phyloP scores from a whole-genome alignment of 2,113 vertebrate genomes.

The Nesospiza acunhae region DNA sequence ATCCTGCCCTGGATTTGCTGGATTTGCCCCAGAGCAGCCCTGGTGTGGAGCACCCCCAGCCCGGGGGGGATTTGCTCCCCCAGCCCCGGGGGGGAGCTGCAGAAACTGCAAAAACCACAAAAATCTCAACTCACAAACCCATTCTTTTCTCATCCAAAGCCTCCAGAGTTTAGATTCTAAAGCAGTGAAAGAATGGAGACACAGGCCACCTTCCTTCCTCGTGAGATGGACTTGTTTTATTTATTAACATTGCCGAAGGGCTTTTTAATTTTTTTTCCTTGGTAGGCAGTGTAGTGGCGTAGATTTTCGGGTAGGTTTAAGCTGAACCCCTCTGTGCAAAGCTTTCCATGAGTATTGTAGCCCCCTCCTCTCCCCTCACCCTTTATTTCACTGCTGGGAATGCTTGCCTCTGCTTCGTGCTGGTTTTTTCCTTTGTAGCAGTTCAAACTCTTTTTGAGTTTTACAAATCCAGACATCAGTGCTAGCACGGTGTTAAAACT shows the following conservation, averaged over 20 bases:
- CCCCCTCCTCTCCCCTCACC: constrained; percentile 45
- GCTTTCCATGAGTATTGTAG: constrained; percentile 54
- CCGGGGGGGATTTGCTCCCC: background rate
- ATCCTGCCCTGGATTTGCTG: background rate
- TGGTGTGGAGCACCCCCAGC: background rate
- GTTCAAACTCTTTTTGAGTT: constrained; percentile 53
- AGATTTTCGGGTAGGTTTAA: constrained; percentile 62
- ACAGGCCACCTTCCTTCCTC: constrained; percentile 81
- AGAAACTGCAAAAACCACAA: background rate
- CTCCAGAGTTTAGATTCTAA: constrained; percentile 53
- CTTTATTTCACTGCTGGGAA: constrained; percentile 64
- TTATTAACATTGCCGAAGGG: constrained; percentile 73
- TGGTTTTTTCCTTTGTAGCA: constrained; percentile 67
- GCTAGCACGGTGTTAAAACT: constrained; percentile 65
- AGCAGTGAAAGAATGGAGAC: constrained; percentile 41
- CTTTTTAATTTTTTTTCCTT: constrained; percentile 71
- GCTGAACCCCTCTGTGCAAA: constrained; percentile 68
- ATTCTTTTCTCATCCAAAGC: constrained; percentile 51
- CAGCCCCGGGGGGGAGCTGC: background rate
- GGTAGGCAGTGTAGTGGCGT: constrained; percentile 61
- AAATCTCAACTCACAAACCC: background rate
- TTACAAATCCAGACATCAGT: constrained; percentile 62
- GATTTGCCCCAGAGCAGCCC: background rate
- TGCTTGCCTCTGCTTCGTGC: constrained; percentile 77
- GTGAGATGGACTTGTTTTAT: constrained; percentile 72